These are phyloP conservation scores for Ciona savignyi DNA, from an alignment of 23 tunicate species.

Conservation along the genomic window DNA sequence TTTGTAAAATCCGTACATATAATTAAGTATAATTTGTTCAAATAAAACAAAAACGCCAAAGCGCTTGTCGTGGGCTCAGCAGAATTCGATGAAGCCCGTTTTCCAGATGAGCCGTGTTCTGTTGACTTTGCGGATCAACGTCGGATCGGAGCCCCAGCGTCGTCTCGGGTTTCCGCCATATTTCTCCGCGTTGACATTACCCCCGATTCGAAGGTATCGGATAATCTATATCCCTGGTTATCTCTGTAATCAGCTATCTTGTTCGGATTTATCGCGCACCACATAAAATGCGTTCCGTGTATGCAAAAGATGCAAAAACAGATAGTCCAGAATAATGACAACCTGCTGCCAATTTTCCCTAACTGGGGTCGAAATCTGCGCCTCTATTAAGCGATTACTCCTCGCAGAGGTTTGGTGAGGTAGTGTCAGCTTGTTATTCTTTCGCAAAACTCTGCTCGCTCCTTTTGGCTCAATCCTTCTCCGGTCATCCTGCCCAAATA, in stretches of 20 bases:
- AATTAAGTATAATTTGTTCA: not conserved
- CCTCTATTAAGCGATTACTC: not conserved
- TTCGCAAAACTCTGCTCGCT: not conserved
- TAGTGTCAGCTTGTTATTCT: not conserved
- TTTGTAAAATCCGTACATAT: no score
- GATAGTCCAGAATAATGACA: not conserved
- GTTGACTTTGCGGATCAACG: slow-evolving; percentile 1
- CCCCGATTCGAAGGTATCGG: not conserved
- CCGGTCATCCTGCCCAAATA: not conserved
- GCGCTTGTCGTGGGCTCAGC: not conserved
- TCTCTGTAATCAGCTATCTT: not conserved
- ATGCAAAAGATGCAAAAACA: not conserved
- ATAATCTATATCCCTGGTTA: not conserved
- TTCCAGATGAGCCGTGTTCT: not conserved
- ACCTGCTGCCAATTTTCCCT: not conserved
- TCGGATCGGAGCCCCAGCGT: not conserved
- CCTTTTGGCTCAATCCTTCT: no score
- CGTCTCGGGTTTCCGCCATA: not conserved
- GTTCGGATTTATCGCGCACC: not conserved
- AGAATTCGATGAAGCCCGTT: not conserved
- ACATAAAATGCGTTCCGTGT: not conserved
- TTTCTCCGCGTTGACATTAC: not conserved
- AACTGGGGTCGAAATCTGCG: not conserved
- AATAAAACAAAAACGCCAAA: not conserved
- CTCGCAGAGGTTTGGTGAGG: no score